phyloP scores from a whole-genome alignment of 2,888 invertebrate species.

The Drosophila austrosaltans region DNA sequence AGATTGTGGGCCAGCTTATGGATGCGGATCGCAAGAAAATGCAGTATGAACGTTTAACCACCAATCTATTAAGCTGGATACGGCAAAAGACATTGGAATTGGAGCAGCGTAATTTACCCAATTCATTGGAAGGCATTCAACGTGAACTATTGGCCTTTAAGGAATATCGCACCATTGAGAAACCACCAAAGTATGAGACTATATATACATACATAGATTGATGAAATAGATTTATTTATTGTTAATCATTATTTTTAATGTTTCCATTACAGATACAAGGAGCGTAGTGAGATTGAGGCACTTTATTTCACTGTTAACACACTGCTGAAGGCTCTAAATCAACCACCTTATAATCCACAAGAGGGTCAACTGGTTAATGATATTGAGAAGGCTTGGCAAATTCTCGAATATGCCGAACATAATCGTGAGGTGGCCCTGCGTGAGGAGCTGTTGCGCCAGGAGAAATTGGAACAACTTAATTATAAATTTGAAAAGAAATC shows the following conservation, averaged over 20 bases:
- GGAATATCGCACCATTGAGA: slow-evolving; percentile 97
- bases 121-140: slow-evolving; percentile 97
- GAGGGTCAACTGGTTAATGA: slow-evolving; percentile 97
- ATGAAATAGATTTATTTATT: neutral
- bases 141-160: slow-evolving; percentile 94
- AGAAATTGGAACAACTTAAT: slow-evolving; percentile 96
- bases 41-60: slow-evolving; percentile 93
- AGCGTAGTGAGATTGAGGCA: slow-evolving; percentile 98
- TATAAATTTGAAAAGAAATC: slow-evolving; percentile 98
- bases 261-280: slow-evolving; percentile 89
- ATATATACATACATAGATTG: slow-evolving; percentile 73
- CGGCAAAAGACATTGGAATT: slow-evolving; percentile 91
- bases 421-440: slow-evolving; percentile 95
- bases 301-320: slow-evolving; percentile 98
- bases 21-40: slow-evolving; percentile 96
- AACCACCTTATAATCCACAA: slow-evolving; percentile 92
- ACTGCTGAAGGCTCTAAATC: slow-evolving; percentile 95
- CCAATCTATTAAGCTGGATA: slow-evolving; percentile 97
- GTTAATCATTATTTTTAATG: neutral
- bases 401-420: slow-evolving; percentile 96
- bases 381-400: slow-evolving; percentile 97
- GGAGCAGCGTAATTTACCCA: slow-evolving; percentile 95
- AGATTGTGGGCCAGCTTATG: slow-evolving; percentile 98
- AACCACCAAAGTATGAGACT: slow-evolving; percentile 93
- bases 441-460: slow-evolving; percentile 95